Conservation (phyloP, 2,797 vertebrate species). For the Phalanger gymnotis region DNA sequence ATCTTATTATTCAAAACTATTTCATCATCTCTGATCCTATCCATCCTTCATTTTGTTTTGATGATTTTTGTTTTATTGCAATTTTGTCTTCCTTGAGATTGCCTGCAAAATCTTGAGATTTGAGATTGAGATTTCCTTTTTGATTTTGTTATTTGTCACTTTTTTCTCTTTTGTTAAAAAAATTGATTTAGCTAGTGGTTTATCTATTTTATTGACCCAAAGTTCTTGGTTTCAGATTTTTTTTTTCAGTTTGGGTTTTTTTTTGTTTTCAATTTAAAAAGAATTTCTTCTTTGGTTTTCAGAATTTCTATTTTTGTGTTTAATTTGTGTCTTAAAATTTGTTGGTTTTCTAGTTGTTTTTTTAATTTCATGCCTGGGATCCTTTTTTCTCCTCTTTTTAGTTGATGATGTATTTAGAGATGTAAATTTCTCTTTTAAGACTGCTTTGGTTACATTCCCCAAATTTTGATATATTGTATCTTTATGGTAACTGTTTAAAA, state of each 20-base stretch:
- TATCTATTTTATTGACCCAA: neutral
- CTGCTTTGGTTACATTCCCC: neutral
- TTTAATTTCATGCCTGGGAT: neutral
- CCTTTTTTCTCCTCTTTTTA: neutral
- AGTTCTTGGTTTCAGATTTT: neutral
- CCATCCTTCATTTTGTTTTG: neutral
- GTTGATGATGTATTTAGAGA: neutral
- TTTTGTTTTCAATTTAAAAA: neutral
- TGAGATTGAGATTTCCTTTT: neutral
- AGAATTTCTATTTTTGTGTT: neutral
- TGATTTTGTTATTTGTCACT: neutral
- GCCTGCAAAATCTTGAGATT: neutral
- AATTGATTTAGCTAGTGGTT: neutral
- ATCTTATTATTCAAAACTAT: neutral
- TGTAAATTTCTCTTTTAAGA: neutral
- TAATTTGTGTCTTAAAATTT: neutral
- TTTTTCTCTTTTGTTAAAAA: neutral
- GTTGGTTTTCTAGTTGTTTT: neutral
- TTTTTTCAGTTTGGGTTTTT: neutral
- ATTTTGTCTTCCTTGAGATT: neutral
- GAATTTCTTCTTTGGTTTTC: neutral
- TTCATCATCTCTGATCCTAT: neutral
- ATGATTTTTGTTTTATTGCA: neutral
- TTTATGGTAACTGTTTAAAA: neutral
- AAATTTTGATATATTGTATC: neutral